Conservation (phyloP, 2,888 invertebrate genomes). For the Abrostola triplasia region DNA sequence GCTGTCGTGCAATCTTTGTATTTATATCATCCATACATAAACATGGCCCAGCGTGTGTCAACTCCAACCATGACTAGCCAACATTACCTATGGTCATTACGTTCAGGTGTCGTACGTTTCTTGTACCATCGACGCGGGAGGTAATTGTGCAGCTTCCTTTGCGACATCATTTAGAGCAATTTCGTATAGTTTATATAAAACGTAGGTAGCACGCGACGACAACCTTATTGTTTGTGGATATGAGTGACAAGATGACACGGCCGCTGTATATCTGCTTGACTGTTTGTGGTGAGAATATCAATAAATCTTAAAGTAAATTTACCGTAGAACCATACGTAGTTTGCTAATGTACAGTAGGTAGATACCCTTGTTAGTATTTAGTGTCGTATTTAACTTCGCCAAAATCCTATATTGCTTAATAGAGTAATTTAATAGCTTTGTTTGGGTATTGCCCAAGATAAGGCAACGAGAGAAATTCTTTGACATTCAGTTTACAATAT, state of each 20-base stretch:
- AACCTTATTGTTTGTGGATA: slow-evolving; percentile 64
- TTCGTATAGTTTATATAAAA: slow-evolving; percentile 84
- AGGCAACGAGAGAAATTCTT: too few species aligned
- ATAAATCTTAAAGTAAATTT: neutral
- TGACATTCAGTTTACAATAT: too few species aligned
- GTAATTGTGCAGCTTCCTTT: slow-evolving; percentile 80
- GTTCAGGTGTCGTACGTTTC: slow-evolving; percentile 54
- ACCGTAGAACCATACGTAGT: neutral
- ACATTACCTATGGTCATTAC: slow-evolving; percentile 47
- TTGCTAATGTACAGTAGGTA: too few species aligned
- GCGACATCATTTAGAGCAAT: slow-evolving; percentile 82
- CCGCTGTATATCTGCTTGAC: slow-evolving; percentile 63
- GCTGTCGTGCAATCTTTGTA: too few species aligned
- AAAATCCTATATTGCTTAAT: too few species aligned
- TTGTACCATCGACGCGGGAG: slow-evolving; percentile 58
- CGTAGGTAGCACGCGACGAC: slow-evolving; percentile 67
- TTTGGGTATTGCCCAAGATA: too few species aligned
- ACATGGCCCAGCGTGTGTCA: slow-evolving; percentile 13
- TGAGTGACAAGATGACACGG: slow-evolving; percentile 66
- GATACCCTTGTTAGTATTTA: too few species aligned
- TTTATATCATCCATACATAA: neutral
- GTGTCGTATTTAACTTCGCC: too few species aligned
- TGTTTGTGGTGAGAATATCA: slow-evolving; percentile 69
- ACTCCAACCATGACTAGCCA: slow-evolving; percentile 35
- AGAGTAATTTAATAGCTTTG: too few species aligned